Conservation (phyloP, 2,113 vertebrate species). For the Scatophagus argus region DNA sequence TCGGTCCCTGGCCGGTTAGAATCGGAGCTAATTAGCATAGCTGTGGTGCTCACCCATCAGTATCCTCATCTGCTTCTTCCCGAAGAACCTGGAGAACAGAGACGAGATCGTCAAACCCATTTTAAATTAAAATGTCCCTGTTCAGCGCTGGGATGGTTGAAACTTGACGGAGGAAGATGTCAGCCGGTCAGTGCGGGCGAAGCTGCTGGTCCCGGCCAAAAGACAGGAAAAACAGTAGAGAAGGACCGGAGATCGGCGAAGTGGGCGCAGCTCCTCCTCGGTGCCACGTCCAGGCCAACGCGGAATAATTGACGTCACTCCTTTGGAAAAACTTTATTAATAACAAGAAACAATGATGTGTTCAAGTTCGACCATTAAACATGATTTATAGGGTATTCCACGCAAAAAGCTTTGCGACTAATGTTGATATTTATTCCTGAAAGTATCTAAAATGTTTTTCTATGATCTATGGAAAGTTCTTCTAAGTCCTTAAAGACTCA, state of each 20-base stretch:
- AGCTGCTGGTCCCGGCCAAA: slow-evolving; percentile 15
- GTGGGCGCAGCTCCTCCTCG: slow-evolving; percentile 59
- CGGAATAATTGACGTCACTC: slow-evolving; percentile 78
- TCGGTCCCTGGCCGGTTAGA: slow-evolving; percentile 14
- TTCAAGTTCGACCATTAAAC: fast-evolving
- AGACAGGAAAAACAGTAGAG: not conserved
- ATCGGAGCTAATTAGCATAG: slow-evolving; percentile 31
- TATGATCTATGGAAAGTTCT: no score
- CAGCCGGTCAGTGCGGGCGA: slow-evolving; percentile 2
- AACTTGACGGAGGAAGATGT: not conserved
- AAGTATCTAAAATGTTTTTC: not conserved
- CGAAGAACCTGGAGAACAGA: slow-evolving; percentile 88
- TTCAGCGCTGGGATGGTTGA: not conserved
- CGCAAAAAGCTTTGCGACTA: not conserved
- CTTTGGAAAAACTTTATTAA: slow-evolving; percentile 65
- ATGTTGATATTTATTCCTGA: not conserved
- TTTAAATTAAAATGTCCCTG: slow-evolving; percentile 3
- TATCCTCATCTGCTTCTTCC: slow-evolving; percentile 94
- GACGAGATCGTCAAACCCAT: slow-evolving; percentile 89
- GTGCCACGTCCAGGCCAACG: slow-evolving; percentile 84
- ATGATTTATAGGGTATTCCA: no score
- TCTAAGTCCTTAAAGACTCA: no score
- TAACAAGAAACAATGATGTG: fast-evolving
- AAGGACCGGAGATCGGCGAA: not conserved
- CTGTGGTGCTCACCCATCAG: slow-evolving; percentile 84